Evolutionary conservation across 2,113 vertebrate species (phyloP).

Genomic region (Tiliqua scincoides): DNA sequence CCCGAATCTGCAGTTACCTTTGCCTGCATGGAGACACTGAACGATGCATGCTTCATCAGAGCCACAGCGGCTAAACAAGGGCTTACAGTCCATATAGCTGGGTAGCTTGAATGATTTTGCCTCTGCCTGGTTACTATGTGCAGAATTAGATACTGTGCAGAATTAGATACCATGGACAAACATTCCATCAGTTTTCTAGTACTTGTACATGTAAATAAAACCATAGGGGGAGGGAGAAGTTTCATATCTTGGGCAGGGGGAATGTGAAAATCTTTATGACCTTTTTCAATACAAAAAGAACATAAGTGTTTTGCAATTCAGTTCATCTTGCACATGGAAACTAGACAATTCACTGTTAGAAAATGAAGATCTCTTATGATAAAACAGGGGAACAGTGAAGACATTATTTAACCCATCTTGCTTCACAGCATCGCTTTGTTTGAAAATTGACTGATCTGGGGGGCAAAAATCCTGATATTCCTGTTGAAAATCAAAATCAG

Average conservation of each 20-base stretch:
- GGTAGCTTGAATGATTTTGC: not conserved
- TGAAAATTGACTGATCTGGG: not conserved
- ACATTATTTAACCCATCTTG: conserved; percentile 9
- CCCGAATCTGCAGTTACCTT: not conserved
- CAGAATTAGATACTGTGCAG: not conserved
- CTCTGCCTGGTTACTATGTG: not conserved
- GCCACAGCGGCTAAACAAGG: not conserved
- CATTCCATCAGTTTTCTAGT: conserved; percentile 4
- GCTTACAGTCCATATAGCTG: not conserved
- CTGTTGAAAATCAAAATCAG: conserved; percentile 33
- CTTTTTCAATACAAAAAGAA: conserved; percentile 12
- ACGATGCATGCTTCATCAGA: conserved; percentile 11
- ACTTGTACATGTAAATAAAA: not conserved
- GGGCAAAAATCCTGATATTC: conserved; percentile 5
- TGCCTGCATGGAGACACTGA: not conserved
- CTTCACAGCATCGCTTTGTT: conserved; percentile 31
- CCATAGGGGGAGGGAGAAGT: no score
- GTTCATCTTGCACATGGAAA: conserved; percentile 38
- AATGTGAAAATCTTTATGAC: conserved; percentile 2
- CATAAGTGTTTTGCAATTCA: not conserved
- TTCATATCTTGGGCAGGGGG: conserved; percentile 21
- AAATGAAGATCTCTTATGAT: conserved; percentile 43
- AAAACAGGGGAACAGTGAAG: conserved; percentile 36
- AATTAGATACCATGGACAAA: not conserved
- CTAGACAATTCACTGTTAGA: conserved; percentile 5